Conservation (phyloP, 2,888 invertebrate genomes). For the Platerodrilus igneus region DNA sequence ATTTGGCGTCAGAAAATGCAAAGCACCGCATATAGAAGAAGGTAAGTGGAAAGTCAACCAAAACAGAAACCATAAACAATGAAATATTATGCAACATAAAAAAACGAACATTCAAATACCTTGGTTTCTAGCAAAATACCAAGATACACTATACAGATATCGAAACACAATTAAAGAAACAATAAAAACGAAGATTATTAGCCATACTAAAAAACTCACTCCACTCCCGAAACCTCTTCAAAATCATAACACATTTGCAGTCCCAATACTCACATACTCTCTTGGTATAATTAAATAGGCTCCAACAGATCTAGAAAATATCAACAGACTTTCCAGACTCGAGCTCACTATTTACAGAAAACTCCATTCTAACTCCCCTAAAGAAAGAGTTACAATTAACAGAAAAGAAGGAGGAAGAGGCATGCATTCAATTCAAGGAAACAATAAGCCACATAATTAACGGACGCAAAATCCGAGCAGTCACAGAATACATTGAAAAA, state of each 20-base stretch:
- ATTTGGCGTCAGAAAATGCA: neutral
- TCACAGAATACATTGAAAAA: neutral
- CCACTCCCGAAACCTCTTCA: no score
- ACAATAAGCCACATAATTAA: no score
- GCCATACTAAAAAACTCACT: neutral
- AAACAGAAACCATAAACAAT: neutral
- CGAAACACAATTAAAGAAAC: neutral
- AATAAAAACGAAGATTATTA: neutral
- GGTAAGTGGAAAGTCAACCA: conserved; percentile 1
- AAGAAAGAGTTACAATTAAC: neutral
- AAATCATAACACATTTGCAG: neutral
- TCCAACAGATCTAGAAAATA: neutral
- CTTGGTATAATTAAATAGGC: conserved; percentile 3
- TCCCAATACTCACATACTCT: neutral
- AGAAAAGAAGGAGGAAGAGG: conserved; percentile 4
- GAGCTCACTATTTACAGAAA: neutral
- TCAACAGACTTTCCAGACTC: no score
- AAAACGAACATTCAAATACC: neutral
- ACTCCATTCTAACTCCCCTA: neutral
- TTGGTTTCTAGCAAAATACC: neutral
- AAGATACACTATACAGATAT: neutral
- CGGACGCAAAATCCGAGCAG: no score
- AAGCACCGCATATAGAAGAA: neutral
- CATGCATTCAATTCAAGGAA: no score
- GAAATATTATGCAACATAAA: neutral